Evolutionary conservation across 1,140 invertebrate genomes (phyloP).

Genomic region (Coenobita brevimanus): DNA sequence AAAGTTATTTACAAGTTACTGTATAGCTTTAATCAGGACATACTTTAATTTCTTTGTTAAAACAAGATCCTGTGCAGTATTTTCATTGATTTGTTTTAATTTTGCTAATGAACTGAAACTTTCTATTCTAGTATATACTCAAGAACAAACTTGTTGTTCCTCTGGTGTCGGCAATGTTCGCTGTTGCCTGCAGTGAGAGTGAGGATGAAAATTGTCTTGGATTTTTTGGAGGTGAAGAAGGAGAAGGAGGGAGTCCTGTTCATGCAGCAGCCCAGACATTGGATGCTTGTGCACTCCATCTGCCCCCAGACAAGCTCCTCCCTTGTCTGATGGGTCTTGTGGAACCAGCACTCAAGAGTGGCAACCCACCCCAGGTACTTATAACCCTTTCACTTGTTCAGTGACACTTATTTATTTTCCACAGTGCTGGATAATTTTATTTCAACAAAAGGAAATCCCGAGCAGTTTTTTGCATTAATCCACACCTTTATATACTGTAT

Average conservation of each 20-base stretch:
- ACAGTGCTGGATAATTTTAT: no score
- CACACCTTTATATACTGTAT: no score
- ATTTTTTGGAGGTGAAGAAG: conserved; percentile 70
- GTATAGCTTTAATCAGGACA: no score
- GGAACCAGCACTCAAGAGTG: conserved; percentile 64
- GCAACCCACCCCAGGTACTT: conserved; percentile 57
- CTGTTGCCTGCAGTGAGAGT: conserved; percentile 78
- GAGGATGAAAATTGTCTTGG: conserved; percentile 75
- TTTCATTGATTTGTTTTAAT: not conserved
- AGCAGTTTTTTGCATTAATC: no score
- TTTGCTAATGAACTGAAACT: no score
- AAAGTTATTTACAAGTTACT: no score
- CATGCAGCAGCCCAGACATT: conserved; percentile 83
- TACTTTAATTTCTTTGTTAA: no score
- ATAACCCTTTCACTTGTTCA: no score
- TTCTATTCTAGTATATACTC: conserved; percentile 77
- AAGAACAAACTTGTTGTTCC: conserved; percentile 84
- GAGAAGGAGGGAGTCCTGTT: conserved; percentile 75
- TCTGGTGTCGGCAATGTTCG: conserved; percentile 81
- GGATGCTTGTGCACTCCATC: conserved; percentile 83
- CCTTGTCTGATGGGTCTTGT: conserved; percentile 79
- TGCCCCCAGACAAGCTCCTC: conserved; percentile 85
- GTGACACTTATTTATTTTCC: no score
- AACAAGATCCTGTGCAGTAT: not conserved
- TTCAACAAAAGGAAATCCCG: no score